phyloP scores from a whole-genome alignment of 2,113 vertebrate genomes.

The Antechinus stuartii region DNA sequence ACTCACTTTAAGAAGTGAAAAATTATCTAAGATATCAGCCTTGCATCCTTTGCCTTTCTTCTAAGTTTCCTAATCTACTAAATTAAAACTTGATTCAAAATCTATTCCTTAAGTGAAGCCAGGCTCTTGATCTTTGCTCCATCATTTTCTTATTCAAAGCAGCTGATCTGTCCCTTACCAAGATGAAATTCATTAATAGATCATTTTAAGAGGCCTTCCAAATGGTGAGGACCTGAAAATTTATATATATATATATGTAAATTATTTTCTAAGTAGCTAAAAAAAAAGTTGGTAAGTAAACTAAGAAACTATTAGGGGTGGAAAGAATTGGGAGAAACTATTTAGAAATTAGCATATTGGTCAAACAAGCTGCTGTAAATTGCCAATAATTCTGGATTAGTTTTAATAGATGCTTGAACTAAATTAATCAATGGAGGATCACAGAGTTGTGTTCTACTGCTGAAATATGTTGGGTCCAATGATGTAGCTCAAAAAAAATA shows the following conservation, averaged over 20 bases:
- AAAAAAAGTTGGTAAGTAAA: neutral
- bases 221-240: neutral
- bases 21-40: neutral
- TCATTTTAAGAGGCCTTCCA: neutral
- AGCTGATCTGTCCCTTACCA: neutral
- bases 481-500: constrained; percentile 50
- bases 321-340: neutral
- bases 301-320: neutral
- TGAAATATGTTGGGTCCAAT: constrained; percentile 42
- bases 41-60: neutral
- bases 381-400: constrained; percentile 22
- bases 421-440: constrained; percentile 48
- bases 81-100: neutral
- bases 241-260: neutral
- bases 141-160: neutral
- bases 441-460: constrained; percentile 13
- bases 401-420: neutral
- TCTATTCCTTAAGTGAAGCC: neutral
- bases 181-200: neutral
- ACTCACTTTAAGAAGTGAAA: neutral
- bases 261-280: neutral
- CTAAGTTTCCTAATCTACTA: neutral
- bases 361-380: neutral
- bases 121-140: neutral
- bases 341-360: neutral